Percentiles rank a stretch among this genome's conserved stretches.
Conservation (phyloP, 1,140 invertebrate genomes). For the Drosophila lini region DNA sequence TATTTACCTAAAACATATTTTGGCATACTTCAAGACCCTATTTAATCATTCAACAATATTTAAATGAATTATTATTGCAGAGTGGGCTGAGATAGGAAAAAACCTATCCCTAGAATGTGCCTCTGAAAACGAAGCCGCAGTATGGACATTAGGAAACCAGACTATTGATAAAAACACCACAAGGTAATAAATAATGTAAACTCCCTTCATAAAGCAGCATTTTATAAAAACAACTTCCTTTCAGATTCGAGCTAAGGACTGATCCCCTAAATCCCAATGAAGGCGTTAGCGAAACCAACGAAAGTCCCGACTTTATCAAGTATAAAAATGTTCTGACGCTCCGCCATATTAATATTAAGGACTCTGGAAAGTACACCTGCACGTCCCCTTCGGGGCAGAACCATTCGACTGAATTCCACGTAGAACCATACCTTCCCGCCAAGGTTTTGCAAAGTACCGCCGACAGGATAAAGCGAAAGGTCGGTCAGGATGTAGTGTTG, state of each 20-base stretch:
- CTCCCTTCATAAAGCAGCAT: not conserved
- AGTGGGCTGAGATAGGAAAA: constrained; percentile 75
- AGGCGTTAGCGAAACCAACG: constrained; percentile 32
- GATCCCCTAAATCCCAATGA: constrained; percentile 29
- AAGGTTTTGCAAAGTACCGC: constrained; percentile 85
- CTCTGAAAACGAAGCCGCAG: constrained; percentile 78
- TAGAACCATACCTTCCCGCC: constrained; percentile 84
- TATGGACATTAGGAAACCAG: constrained; percentile 85
- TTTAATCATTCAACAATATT: not conserved
- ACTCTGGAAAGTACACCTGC: constrained; percentile 85
- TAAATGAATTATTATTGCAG: constrained; percentile 21
- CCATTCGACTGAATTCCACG: constrained; percentile 62
- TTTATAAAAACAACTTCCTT: not conserved
- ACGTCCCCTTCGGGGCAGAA: constrained; percentile 71
- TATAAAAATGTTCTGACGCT: constrained; percentile 65
- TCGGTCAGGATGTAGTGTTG: constrained; percentile 85
- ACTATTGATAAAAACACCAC: constrained; percentile 84
- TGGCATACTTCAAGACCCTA: too few relatives aligned
- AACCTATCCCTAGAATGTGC: constrained; percentile 85
- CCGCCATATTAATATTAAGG: constrained; percentile 83
- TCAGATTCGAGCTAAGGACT: constrained; percentile 43
- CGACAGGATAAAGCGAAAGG: constrained; percentile 85
- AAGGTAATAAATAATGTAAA: constrained; percentile 44
- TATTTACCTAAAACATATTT: too few relatives aligned
- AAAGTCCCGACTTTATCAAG: constrained; percentile 37